Evolutionary conservation across 2,797 vertebrate species (phyloP).

Genomic region (Pipistrellus kuhlii): DNA sequence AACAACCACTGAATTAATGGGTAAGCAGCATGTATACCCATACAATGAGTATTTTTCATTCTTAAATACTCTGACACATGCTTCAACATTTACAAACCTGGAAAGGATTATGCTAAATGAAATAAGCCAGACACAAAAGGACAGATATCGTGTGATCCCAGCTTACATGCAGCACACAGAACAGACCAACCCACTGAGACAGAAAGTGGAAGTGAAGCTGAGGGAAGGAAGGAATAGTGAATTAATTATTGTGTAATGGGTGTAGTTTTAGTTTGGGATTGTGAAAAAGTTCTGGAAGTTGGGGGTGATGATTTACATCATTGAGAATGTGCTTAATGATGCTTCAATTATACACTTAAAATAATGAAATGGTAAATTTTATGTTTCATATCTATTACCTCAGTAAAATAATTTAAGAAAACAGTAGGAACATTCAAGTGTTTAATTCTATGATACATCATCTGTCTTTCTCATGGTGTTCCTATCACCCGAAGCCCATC

Average conservation of each 20-base stretch:
- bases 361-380: not conserved
- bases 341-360: not conserved
- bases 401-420: not conserved
- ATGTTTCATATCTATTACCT: not conserved
- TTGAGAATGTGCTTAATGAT: not conserved
- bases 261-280: not conserved
- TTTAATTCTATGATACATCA: not conserved
- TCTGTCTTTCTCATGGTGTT: not conserved
- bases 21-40: not conserved
- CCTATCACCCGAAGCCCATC: not conserved
- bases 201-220: not conserved
- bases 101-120: not conserved
- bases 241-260: not conserved
- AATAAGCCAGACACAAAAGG: not conserved
- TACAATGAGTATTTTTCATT: not conserved
- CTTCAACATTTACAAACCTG: not conserved
- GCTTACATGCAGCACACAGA: not conserved
- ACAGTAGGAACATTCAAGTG: not conserved
- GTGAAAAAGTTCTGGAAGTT: not conserved
- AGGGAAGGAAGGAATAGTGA: not conserved
- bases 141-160: not conserved
- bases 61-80: not conserved
- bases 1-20: not conserved
- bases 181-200: not conserved
- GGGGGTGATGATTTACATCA: not conserved